Percentiles rank a stretch among this genome's conserved stretches.
Conservation (phyloP, 1,140 invertebrate genomes). For the Zaprionus davidi region DNA sequence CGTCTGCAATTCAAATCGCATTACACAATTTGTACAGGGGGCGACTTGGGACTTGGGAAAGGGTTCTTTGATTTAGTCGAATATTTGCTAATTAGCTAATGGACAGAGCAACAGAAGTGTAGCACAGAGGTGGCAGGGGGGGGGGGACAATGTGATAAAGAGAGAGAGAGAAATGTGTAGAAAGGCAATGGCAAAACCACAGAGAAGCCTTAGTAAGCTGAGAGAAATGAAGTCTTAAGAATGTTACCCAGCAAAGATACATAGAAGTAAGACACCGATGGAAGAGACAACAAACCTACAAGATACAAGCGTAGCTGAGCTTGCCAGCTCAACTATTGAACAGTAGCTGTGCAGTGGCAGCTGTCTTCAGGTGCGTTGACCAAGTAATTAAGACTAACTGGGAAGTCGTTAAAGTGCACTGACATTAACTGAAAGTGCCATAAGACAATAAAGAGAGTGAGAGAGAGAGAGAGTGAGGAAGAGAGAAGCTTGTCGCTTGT, state of each 20-base stretch:
- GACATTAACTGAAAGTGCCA: conserved; percentile 22
- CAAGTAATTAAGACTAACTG: conserved; percentile 16
- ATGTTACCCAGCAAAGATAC: conserved; percentile 16
- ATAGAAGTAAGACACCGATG: neutral
- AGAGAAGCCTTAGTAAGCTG: conserved; percentile 29
- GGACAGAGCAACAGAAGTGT: neutral
- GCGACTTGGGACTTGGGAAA: neutral
- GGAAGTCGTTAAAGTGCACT: conserved; percentile 14
- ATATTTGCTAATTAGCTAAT: conserved; percentile 38
- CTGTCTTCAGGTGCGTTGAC: conserved; percentile 29
- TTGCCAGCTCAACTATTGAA: neutral
- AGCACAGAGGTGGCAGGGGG: neutral
- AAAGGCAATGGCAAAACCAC: neutral
- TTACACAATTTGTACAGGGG: conserved; percentile 61
- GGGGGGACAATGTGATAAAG: neutral
- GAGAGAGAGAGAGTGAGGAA: neutral
- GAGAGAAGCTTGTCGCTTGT: neutral
- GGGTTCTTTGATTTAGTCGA: conserved; percentile 9
- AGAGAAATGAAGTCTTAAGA: conserved; percentile 38
- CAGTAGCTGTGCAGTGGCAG: neutral
- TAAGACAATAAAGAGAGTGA: neutral
- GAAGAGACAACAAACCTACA: neutral
- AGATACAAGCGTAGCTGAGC: neutral
- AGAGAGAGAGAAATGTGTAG: neutral
- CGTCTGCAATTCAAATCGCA: conserved; percentile 76